A percentile compares a stretch with the other conserved stretches of the same genome.
Conservation (phyloP, 1,140 invertebrate species). For the Polypedilum vanderplanki region DNA sequence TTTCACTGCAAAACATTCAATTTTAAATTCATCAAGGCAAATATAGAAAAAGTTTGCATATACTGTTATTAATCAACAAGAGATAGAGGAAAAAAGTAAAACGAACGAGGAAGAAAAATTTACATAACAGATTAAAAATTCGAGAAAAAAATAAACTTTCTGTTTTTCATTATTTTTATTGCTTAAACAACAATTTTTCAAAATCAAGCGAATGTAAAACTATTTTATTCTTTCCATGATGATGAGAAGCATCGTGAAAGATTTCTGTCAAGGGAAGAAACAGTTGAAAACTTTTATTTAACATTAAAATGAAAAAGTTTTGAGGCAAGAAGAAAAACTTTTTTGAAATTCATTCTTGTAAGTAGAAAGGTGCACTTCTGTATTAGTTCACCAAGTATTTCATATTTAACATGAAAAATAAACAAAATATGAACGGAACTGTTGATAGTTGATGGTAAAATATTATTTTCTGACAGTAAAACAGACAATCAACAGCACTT, state of each 20-base stretch:
- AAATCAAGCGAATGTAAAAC: too few species aligned
- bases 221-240: too few species aligned
- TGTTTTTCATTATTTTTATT: not conserved
- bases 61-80: constrained; percentile 12
- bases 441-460: not conserved
- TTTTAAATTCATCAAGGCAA: not conserved
- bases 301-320: too few species aligned
- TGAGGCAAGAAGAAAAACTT: not conserved
- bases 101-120: not conserved
- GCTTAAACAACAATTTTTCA: too few species aligned
- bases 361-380: not conserved
- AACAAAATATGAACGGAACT: constrained; percentile 5
- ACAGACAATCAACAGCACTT: too few species aligned
- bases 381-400: not conserved
- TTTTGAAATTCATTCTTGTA: not conserved
- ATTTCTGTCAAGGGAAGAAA: not conserved
- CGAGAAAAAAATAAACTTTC: constrained; percentile 10
- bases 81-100: not conserved
- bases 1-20: not conserved
- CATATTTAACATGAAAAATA: not conserved
- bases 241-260: not conserved
- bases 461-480: not conserved
- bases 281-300: not conserved
- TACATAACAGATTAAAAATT: constrained; percentile 27
- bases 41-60: not conserved